Conservation (phyloP, 1,140 invertebrate genomes). For the Leguminivora glycinivorella region DNA sequence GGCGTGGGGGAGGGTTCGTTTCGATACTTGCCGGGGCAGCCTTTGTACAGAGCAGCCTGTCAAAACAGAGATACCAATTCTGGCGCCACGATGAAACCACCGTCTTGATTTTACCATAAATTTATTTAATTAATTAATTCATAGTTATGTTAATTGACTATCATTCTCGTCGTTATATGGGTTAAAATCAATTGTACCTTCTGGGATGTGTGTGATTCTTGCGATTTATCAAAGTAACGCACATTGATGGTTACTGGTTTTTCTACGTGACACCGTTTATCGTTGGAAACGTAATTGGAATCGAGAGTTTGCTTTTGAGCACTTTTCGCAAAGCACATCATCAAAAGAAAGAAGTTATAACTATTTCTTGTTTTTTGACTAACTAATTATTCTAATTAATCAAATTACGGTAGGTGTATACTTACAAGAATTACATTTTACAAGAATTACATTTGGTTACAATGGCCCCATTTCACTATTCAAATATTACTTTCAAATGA, state of each 20-base stretch:
- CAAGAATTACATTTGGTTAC: too few relatives aligned
- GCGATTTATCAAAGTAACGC: slow-evolving; percentile 27
- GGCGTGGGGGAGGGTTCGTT: slow-evolving; percentile 51
- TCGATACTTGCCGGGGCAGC: slow-evolving; percentile 54
- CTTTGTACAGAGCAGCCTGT: slow-evolving; percentile 61
- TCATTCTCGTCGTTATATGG: not conserved
- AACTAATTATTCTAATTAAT: too few relatives aligned
- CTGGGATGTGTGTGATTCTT: not conserved
- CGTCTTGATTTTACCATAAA: slow-evolving; percentile 44
- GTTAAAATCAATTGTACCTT: not conserved
- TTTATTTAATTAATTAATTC: slow-evolving; percentile 44
- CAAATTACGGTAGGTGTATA: too few relatives aligned
- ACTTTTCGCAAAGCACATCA: too few relatives aligned
- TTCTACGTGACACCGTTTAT: not conserved
- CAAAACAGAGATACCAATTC: slow-evolving; percentile 62
- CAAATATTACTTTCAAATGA: too few relatives aligned
- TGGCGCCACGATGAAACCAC: slow-evolving; percentile 40
- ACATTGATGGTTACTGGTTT: not conserved
- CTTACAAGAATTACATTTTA: too few relatives aligned
- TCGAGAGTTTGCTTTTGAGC: too few relatives aligned
- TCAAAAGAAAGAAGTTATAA: too few relatives aligned
- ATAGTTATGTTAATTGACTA: slow-evolving; percentile 4
- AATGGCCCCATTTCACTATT: too few relatives aligned
- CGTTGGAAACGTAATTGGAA: not conserved
- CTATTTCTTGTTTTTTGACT: too few relatives aligned